Percentiles rank a stretch among this genome's conserved stretches.
Conservation (phyloP, 2,797 vertebrate species). For the Hypotaenidia philippensis region DNA sequence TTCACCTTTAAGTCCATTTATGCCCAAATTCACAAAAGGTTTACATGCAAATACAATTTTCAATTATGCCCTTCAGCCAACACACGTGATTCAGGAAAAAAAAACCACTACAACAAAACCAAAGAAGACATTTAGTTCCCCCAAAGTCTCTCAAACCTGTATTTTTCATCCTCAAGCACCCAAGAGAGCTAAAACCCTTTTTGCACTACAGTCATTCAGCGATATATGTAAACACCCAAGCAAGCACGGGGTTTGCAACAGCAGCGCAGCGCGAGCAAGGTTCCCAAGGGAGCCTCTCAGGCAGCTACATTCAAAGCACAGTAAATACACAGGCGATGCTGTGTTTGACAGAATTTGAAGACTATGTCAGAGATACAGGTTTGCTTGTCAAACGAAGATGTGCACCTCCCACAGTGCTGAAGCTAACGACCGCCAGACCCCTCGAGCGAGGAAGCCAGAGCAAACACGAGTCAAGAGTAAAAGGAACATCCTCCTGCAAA, state of each 20-base stretch:
- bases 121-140: background rate
- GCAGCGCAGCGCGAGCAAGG: accelerated
- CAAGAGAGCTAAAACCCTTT: background rate
- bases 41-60: background rate
- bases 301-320: background rate
- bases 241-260: background rate
- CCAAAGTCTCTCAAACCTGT: background rate
- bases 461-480: background rate
- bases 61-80: background rate
- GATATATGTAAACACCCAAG: background rate
- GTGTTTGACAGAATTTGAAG: background rate
- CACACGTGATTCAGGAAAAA: accelerated
- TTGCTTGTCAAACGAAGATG: background rate
- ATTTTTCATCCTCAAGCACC: background rate
- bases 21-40: background rate
- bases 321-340: background rate
- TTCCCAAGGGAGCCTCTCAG: background rate
- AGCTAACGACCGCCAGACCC: no score
- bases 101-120: background rate
- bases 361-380: background rate
- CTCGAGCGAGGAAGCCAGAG: background rate
- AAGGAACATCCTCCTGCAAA: background rate
- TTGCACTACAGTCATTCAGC: background rate
- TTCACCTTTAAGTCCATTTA: background rate
- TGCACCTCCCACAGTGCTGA: accelerated